Evolutionary conservation across 1,140 invertebrate genomes (phyloP).

Genomic region (Ips nitidus): DNA sequence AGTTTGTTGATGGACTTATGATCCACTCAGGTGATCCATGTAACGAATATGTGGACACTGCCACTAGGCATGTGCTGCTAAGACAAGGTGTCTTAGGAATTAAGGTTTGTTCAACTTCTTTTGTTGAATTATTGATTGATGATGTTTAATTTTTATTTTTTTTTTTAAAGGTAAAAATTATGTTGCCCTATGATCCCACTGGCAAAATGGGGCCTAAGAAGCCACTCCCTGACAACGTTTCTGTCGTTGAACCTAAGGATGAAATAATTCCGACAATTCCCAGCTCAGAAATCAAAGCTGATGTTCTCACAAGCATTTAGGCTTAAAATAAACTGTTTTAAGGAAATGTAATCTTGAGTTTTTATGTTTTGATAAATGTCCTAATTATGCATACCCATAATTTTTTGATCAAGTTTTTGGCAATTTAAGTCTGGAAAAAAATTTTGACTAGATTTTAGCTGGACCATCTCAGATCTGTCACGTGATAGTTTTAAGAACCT

Average conservation of each 20-base stretch:
- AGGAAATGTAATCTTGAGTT: too few species aligned
- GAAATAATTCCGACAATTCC: conserved; percentile 67
- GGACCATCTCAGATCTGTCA: too few species aligned
- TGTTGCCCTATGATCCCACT: conserved; percentile 96
- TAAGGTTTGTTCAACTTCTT: conserved; percentile 59
- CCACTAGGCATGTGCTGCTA: conserved; percentile 95
- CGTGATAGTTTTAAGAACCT: too few species aligned
- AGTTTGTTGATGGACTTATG: conserved; percentile 99
- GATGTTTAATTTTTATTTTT: conserved; percentile 49
- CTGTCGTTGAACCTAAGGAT: conserved; percentile 92
- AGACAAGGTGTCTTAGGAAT: conserved; percentile 91
- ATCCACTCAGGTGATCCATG: conserved; percentile 99
- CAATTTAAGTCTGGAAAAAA: too few species aligned
- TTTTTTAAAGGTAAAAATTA: conserved; percentile 85
- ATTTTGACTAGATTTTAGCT: too few species aligned
- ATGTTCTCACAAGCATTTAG: neutral
- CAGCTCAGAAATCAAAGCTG: conserved; percentile 62
- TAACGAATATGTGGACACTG: conserved; percentile 97
- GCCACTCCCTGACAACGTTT: conserved; percentile 95
- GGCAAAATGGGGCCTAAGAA: conserved; percentile 97
- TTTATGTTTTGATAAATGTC: too few species aligned
- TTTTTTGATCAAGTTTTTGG: too few species aligned
- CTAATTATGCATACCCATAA: too few species aligned
- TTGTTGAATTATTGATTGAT: neutral
- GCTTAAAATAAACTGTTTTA: too few species aligned